Percentiles rank a stretch among this genome's conserved stretches.
phyloP scores from a whole-genome alignment of 2,797 vertebrate species.

The Protosalanx chinensis region DNA sequence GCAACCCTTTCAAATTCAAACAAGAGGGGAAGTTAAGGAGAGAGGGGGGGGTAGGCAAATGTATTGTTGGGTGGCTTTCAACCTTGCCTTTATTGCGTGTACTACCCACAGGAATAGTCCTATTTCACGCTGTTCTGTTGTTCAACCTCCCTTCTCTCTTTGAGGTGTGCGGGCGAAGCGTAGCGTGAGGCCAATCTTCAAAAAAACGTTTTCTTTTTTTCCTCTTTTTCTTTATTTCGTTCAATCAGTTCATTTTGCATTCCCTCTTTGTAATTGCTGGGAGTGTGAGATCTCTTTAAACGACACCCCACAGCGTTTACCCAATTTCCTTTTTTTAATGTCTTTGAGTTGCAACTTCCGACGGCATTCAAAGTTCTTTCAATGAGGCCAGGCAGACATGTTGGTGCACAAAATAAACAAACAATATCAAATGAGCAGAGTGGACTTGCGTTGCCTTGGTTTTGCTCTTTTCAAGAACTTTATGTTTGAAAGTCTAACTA shows the following conservation, averaged over 20 bases:
- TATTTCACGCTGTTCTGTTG: conserved; percentile 11
- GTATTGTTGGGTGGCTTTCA: not conserved
- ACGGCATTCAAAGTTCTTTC: not conserved
- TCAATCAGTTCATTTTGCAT: conserved; percentile 18
- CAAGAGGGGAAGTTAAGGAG: conserved; percentile 36
- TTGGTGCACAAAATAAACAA: too few species aligned
- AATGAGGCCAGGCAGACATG: not conserved
- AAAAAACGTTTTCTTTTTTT: not conserved
- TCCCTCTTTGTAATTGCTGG: conserved; percentile 12
- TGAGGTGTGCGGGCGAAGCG: not conserved
- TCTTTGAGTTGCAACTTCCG: not conserved
- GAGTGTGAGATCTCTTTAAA: not conserved
- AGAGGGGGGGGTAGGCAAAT: conserved; percentile 36
- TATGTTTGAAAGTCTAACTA: not conserved
- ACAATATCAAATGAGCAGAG: too few species aligned
- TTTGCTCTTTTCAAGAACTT: not conserved
- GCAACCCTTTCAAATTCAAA: not conserved
- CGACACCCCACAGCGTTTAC: not conserved
- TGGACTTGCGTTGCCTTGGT: not conserved
- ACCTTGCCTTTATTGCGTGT: not conserved
- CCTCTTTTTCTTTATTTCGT: not conserved
- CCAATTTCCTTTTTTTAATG: not conserved
- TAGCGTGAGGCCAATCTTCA: conserved; percentile 16
- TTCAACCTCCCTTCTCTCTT: conserved; percentile 5
- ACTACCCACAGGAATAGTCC: conserved; percentile 2